Evolutionary conservation across 92 coral and sea anemone genomes (phyloP), one percentile per base, ranked within the genome.

Genomic region (Muricea muricata): DNA sequence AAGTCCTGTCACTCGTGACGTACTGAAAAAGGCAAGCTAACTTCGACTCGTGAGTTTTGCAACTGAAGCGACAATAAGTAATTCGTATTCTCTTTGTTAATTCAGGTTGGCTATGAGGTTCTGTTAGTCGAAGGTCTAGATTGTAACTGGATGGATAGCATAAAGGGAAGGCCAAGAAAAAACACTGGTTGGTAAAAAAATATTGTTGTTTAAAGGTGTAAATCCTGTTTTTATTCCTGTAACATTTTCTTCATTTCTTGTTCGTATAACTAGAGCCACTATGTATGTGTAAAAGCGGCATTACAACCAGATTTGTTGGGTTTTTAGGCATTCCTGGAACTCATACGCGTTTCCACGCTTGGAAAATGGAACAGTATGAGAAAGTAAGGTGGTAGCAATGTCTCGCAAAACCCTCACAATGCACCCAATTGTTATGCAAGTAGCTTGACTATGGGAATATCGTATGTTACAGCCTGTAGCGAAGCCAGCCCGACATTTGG

Each of bases 291-390:
- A n/a, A 55, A 55, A 3, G 63, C 9, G 15, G 15, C 8, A 17
- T 11, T 1, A 20, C 15, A 41, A 66, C 41, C 8, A 17, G 28
- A 1, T 21, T 2, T 66, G 7, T 2, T 20, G 28, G 17, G 28
- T 30, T 30, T 10, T 20, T 61, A 75, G 80, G 80, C 24, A 75
- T 75, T 48, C 80, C 80, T 1, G 80, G 80, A 48, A 75, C 80
- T 52, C 80, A 75, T 39, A 75, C 80, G 39, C 65, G 80, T 30
- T 75, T 75, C n/a, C 80, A 75, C 24, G 80, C 80, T 24, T 75
- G 80, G 80, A 75, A 75, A 26, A 42, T 75, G 4, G 80, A 75
- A 20, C 80, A 75, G 31, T 75, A 75, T 35, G 65, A 75, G 66
- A 75, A 75, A 15, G 80, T 75, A 75, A 75, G 39, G 37, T 75